Percentiles rank a stretch among this genome's conserved stretches.
Evolutionary conservation across 2,113 vertebrate genomes (phyloP).

Genomic region (Gobio gobio): DNA sequence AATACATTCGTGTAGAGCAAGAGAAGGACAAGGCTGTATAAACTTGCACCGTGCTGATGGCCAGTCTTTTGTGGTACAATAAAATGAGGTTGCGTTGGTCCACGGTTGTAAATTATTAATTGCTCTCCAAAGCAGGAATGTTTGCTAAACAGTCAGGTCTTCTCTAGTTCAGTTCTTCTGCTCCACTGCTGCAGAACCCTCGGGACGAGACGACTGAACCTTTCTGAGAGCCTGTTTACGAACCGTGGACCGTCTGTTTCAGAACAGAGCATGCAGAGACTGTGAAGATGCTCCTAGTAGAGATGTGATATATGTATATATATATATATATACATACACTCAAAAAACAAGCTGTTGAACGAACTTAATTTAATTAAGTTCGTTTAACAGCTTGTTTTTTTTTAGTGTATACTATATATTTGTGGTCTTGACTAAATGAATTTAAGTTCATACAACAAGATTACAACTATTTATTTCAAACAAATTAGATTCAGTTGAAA

Average conservation of each 20-base stretch:
- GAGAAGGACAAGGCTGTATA: constrained; percentile 10
- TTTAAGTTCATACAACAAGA: too few species aligned
- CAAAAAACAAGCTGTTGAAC: too few species aligned
- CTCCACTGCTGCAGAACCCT: constrained; percentile 77
- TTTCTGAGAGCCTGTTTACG: constrained; percentile 70
- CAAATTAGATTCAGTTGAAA: too few species aligned
- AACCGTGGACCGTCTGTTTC: constrained; percentile 68
- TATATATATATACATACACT: too few species aligned
- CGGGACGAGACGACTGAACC: constrained; percentile 71
- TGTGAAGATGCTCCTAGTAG: constrained; percentile 54
- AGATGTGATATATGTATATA: background rate
- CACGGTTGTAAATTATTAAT: constrained; percentile 83
- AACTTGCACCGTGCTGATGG: constrained; percentile 55
- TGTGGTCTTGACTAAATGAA: too few species aligned
- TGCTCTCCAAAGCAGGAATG: constrained; percentile 78
- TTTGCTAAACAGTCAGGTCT: constrained; percentile 83
- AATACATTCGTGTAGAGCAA: constrained; percentile 33
- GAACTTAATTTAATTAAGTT: too few species aligned
- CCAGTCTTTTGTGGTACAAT: constrained; percentile 78
- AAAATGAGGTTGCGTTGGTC: constrained; percentile 76
- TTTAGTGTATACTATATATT: too few species aligned
- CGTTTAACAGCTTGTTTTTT: too few species aligned
- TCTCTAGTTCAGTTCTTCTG: constrained; percentile 83
- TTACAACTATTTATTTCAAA: too few species aligned
- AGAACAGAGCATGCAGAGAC: constrained; percentile 67